Evolutionary conservation across 2,113 vertebrate species (phyloP), one percentile per base, ranked within the genome.

Genomic region (Campylomormyrus tamandua): DNA sequence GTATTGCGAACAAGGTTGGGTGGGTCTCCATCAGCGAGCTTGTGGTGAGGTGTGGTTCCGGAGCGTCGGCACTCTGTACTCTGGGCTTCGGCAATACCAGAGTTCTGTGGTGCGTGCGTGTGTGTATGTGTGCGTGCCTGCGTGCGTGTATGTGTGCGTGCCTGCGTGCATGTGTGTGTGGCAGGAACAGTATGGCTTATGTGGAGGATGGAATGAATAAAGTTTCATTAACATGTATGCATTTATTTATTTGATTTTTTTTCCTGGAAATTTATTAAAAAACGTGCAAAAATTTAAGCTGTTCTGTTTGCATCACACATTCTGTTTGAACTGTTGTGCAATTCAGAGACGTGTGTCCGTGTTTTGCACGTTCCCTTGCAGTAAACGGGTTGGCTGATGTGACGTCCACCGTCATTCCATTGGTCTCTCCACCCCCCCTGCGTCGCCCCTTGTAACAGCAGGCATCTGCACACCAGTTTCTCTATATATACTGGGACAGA

Each of bases 171-270:
- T 35, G 91, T 91, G 87, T 94, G 70, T 94, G 93, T 90, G 92
- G 95, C 93, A 92, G 93, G 95, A 96, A 95, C 94, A 94, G 95
- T 95, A 95, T 96, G 94, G 95, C 92, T 95, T 95, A 93, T 87
- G 50, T 53, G 85, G 50, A 87, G 50, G 50, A 87, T 92, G 45
- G 87, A 94, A 94, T 96, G 93, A 95, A 96, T 96, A 97, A 96
- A 97, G 96, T 97, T 94, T 96, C 96, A 95, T 95, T 96, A 96
- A 96, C 94, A 96, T 96, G 95, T 97, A 97, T 96, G 95, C 96
- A 96, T 97, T 95, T 98, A 97, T 98, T 97, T 98, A 97, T 98
- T 97, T 97, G 95, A 96, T 93, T 92, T 93, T 96, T 94, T 94
- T 95, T 96, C 95, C 95, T 93, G 94, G 92, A 93, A 91, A 91